These are phyloP conservation scores for Hypothenemus hampei DNA, from an alignment of 1,140 invertebrate species.

Conservation along the genomic window DNA sequence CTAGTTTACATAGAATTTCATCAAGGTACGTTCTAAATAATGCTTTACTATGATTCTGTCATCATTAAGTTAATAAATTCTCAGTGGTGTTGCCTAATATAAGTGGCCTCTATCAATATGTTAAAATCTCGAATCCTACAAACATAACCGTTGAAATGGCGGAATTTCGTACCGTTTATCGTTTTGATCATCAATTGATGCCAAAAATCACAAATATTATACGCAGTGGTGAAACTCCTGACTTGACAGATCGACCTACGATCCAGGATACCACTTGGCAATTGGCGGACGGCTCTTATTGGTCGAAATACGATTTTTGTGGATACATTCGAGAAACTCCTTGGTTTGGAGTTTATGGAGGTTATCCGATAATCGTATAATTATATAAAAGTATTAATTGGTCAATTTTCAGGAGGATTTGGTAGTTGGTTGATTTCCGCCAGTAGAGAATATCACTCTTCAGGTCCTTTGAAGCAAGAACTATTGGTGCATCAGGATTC, in stretches of 20 bases:
- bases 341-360: constrained; percentile 16
- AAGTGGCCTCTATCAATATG: constrained; percentile 10
- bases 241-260: constrained; percentile 1
- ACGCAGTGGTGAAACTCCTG: not conserved
- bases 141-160: not conserved
- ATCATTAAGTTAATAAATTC: not conserved
- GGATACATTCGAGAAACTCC: constrained; percentile 12
- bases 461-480: constrained; percentile 12
- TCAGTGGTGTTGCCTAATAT: constrained; percentile 5
- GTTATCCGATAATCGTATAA: not conserved
- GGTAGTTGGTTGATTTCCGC: constrained; percentile 9
- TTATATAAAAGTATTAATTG: not conserved
- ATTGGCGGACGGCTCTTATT: constrained; percentile 7
- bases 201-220: constrained; percentile 13
- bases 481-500: constrained; percentile 9
- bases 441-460: constrained; percentile 7
- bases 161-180: constrained; percentile 9
- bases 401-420: constrained; percentile 7
- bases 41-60: not conserved
- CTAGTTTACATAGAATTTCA: constrained; percentile 13
- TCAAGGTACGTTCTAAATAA: constrained; percentile 4
- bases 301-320: constrained; percentile 18
- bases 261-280: constrained; percentile 17
- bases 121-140: constrained; percentile 8
- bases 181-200: constrained; percentile 7